Conservation (phyloP, 2,888 invertebrate genomes). For the Gisinianus flammeolus region DNA sequence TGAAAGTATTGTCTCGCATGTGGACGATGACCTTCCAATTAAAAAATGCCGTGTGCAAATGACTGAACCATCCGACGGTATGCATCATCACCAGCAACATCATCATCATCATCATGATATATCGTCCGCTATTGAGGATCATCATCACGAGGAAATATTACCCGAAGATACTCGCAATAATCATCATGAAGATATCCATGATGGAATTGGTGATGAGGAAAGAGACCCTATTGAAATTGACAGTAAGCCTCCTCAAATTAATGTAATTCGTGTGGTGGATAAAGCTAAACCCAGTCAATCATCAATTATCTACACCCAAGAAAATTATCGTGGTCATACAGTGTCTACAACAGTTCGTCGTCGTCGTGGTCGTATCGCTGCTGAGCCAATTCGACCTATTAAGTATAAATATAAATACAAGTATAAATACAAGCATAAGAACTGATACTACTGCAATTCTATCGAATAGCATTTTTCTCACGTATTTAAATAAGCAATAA, state of each 20-base stretch:
- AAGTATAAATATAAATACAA: too few species aligned
- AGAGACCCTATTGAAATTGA: slow-evolving; percentile 10
- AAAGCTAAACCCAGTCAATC: slow-evolving; percentile 11
- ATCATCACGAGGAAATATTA: slow-evolving; percentile 37
- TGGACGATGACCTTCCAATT: slow-evolving; percentile 9
- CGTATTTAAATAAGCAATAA: too few species aligned
- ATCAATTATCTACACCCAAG: slow-evolving; percentile 23
- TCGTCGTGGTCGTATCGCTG: slow-evolving; percentile 43
- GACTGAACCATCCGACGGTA: too few species aligned
- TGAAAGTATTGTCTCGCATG: slow-evolving; percentile 25
- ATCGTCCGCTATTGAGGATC: neutral
- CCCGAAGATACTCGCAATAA: slow-evolving; percentile 43
- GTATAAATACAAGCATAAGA: too few species aligned
- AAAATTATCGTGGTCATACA: slow-evolving; percentile 13
- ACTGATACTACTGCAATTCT: too few species aligned
- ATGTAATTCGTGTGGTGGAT: slow-evolving; percentile 38
- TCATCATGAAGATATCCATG: neutral
- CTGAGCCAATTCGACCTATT: slow-evolving; percentile 50
- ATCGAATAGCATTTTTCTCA: too few species aligned
- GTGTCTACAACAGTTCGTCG: neutral
- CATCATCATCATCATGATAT: neutral
- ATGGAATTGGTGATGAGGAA: slow-evolving; percentile 16
- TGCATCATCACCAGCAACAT: too few species aligned
- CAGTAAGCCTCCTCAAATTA: slow-evolving; percentile 28
- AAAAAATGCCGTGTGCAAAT: slow-evolving; percentile 29